Percentiles rank a stretch among this genome's conserved stretches.
phyloP scores from a whole-genome alignment of 2,888 invertebrate genomes.

The Tanaodytes sp. region DNA sequence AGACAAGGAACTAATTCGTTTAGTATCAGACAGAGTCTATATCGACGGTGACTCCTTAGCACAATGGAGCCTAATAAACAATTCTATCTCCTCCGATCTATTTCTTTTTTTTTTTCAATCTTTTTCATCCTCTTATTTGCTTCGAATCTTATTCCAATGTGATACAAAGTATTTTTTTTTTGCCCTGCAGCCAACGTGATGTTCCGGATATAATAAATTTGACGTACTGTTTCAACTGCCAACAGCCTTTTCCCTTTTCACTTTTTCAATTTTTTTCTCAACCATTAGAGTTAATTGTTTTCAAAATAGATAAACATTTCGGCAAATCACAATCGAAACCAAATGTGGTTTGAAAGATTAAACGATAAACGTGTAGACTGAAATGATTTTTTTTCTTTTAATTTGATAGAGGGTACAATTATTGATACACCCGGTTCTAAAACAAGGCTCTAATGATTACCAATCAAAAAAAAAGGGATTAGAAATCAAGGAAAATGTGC shows the following conservation, averaged over 20 bases:
- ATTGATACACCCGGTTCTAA: conserved; percentile 11
- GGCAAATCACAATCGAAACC: conserved; percentile 2
- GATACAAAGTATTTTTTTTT: conserved; percentile 42
- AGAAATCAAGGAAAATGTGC: conserved; percentile 41
- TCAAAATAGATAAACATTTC: no score
- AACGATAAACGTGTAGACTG: conserved; percentile 14
- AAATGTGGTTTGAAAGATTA: conserved; percentile 18
- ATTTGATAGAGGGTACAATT: conserved; percentile 17
- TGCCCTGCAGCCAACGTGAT: not conserved
- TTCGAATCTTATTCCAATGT: conserved; percentile 27
- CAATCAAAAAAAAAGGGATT: conserved; percentile 15
- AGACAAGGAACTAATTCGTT: no score
- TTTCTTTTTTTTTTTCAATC: conserved; percentile 28
- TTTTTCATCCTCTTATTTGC: conserved; percentile 35
- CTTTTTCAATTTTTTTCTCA: not conserved
- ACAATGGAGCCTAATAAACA: conserved; percentile 48
- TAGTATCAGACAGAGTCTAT: no score
- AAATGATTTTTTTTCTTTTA: conserved; percentile 14
- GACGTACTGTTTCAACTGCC: conserved; percentile 19
- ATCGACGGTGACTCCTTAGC: conserved; percentile 44
- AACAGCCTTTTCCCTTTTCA: not conserved
- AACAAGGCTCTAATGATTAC: conserved; percentile 26
- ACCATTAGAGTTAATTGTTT: no score
- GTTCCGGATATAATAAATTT: conserved; percentile 37
- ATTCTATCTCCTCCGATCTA: conserved; percentile 41